Percentiles rank a stretch among this genome's conserved stretches.
Evolutionary conservation across 2,888 invertebrate genomes (phyloP).

Genomic region (Zhengitettix transpicula): DNA sequence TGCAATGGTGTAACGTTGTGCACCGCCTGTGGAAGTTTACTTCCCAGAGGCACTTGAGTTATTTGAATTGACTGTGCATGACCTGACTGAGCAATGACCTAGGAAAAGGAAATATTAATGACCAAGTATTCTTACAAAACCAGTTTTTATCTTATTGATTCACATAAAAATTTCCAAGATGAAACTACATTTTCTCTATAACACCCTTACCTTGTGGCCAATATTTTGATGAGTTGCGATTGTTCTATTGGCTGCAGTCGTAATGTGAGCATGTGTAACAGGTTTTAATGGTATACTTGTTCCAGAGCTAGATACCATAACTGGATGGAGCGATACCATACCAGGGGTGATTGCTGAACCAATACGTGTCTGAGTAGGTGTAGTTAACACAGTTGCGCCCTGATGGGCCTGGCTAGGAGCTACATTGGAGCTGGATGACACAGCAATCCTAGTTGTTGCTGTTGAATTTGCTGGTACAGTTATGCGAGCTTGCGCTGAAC

Average conservation of each 20-base stretch:
- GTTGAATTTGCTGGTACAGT: background rate
- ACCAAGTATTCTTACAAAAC: background rate
- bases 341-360: background rate
- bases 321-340: conserved; percentile 10
- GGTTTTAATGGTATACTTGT: conserved; percentile 4
- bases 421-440: background rate
- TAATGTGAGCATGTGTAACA: conserved; percentile 1
- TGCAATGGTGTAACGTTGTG: conserved; percentile 8
- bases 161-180: background rate
- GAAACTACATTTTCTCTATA: background rate
- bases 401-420: background rate
- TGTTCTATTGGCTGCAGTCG: background rate
- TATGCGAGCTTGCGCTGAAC: background rate
- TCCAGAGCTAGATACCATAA: conserved; percentile 7
- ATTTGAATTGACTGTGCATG: conserved; percentile 20
- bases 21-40: conserved; percentile 6
- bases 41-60: conserved; percentile 12
- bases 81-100: conserved; percentile 20
- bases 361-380: background rate
- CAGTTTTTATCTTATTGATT: background rate
- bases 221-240: conserved; percentile 4
- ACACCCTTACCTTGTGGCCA: conserved; percentile 6
- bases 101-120: conserved; percentile 2
- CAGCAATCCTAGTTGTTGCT: background rate
- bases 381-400: background rate